These are phyloP conservation scores for Anoplolepis gracilipes DNA, from an alignment of 1,140 invertebrate species.

Conservation along the genomic window DNA sequence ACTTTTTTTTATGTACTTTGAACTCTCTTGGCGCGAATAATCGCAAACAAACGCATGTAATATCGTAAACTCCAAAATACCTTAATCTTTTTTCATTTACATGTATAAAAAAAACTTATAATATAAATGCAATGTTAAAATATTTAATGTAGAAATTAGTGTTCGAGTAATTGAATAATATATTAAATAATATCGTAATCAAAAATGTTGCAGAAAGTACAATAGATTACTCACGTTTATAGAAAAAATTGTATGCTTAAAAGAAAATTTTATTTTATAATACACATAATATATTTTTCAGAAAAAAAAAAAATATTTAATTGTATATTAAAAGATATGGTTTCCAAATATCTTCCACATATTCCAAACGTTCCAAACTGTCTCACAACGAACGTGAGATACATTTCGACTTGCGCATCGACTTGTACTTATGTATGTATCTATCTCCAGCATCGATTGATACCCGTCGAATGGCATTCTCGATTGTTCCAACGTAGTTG, in stretches of 20 bases:
- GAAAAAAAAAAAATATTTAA: constrained; percentile 15
- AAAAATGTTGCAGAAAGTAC: not conserved
- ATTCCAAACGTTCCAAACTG: not conserved
- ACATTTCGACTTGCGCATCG: constrained; percentile 35
- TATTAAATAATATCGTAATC: not conserved
- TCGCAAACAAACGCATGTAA: not conserved
- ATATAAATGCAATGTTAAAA: not conserved
- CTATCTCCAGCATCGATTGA: constrained; percentile 46
- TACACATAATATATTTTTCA: not conserved
- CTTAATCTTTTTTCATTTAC: not conserved
- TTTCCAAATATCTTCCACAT: not conserved
- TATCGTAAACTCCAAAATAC: not conserved
- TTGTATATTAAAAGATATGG: not conserved
- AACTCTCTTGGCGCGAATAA: constrained; percentile 12
- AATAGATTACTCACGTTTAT: not conserved
- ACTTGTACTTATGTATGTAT: constrained; percentile 28
- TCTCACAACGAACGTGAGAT: constrained; percentile 8
- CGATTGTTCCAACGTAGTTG: constrained; percentile 48
- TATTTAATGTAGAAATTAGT: not conserved
- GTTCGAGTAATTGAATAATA: not conserved
- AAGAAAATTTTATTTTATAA: not conserved
- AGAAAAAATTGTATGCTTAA: not conserved
- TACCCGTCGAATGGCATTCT: constrained; percentile 51
- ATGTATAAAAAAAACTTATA: not conserved
- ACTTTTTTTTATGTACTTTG: constrained; percentile 2